These are phyloP conservation scores for Amitus sp. DNA, from an alignment of 2,888 invertebrate species.

Conservation along the genomic window DNA sequence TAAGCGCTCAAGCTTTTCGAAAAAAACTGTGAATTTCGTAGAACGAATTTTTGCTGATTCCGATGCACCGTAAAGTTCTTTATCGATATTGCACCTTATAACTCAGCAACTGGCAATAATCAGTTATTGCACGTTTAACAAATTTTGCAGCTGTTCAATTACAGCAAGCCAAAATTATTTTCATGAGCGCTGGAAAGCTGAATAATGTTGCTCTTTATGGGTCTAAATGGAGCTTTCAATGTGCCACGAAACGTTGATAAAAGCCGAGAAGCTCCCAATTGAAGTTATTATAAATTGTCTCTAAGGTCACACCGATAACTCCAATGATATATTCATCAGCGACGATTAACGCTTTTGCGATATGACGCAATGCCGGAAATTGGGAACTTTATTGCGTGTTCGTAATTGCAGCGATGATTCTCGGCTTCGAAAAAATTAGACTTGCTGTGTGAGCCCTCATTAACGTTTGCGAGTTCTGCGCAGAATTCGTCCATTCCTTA, in stretches of 20 bases:
- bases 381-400: background rate
- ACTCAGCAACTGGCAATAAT: slow-evolving; percentile 28
- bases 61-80: too few relatives aligned
- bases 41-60: too few relatives aligned
- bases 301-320: slow-evolving; percentile 11
- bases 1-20: too few relatives aligned
- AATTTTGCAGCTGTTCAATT: slow-evolving; percentile 34
- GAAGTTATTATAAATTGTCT: slow-evolving; percentile 18
- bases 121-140: slow-evolving; percentile 35
- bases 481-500: slow-evolving; percentile 44
- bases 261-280: slow-evolving; percentile 15
- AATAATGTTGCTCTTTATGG: slow-evolving; percentile 22
- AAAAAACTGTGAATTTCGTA: too few relatives aligned
- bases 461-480: slow-evolving; percentile 30
- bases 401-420: background rate
- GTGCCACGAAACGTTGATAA: slow-evolving; percentile 20
- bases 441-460: slow-evolving; percentile 32
- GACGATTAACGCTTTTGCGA: slow-evolving; percentile 10
- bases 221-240: slow-evolving; percentile 18
- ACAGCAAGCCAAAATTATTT: slow-evolving; percentile 29
- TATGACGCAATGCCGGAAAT: slow-evolving; percentile 13
- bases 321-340: slow-evolving; percentile 8
- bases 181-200: slow-evolving; percentile 33
- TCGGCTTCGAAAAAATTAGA: slow-evolving; percentile 3
- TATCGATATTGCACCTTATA: slow-evolving; percentile 21